Base-by-base conservation (phyloP, 2,113 vertebrate species). In the Ginglymostoma cirratum region DNA sequence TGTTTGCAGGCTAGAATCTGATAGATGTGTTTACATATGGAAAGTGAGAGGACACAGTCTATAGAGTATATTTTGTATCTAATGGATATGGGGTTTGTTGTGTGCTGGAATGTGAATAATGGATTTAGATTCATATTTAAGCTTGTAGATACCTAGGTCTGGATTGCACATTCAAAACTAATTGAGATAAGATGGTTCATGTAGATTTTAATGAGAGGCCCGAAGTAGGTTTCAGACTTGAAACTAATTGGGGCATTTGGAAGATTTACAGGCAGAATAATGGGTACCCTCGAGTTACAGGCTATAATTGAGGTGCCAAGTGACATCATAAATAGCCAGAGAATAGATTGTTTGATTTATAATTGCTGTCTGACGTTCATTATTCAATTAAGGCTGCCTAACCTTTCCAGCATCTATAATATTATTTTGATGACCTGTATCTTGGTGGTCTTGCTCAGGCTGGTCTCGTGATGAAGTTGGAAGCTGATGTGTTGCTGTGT, bases 201-300 rank as follows among this genome's bases (percentile, higher is more conserved):
- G n/a, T 2, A 34, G 24, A 34, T 10, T 17, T 38, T 93, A 83
- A 83, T 83, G 61, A 93, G 34, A 72, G 94, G 7, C 14, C 21
- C 2, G 38, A 38, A 69, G 10, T 42, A 42, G 7, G n/a, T 72
- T 72, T 34, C 38, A 45, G n/a, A 34, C 21, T 67, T n/a, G 34
- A 94, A 70, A 45, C 92, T 94, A 94, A 94, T 94, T 69, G 65
- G 69, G 45, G 38, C 65, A 21, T 67, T 66, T 66, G 90, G 67
- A 70, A 94, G 93, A 69, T 48, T 95, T 14, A 52, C 52, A 42
- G 67, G 76, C 6, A 30, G 38, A 34, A 72, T 27, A 95, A 72
- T 52, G 24, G 42, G 27, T 66, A 93, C 17, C 67, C 5, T 45
- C 38, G 69, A 95, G 21, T 72, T 72, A 95, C 94, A 72, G 38